These are phyloP conservation scores for Lepidocyrtoides sp. DNA, from an alignment of 2,888 invertebrate species.

Conservation along the genomic window DNA sequence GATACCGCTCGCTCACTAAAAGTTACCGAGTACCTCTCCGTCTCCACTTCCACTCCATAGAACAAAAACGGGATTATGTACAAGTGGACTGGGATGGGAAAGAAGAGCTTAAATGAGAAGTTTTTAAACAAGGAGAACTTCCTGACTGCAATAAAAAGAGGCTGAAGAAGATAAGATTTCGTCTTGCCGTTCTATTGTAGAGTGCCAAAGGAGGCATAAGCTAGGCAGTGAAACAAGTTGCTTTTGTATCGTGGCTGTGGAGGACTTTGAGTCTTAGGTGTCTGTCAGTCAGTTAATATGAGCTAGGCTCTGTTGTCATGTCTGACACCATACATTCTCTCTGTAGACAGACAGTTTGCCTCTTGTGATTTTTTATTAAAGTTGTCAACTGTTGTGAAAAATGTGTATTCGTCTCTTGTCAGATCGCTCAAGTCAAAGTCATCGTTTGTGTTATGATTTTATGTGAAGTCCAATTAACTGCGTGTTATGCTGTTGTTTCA, in stretches of 20 bases:
- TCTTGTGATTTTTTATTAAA: conserved; percentile 22
- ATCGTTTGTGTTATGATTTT: not conserved
- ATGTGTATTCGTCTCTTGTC: not conserved
- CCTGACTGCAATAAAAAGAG: conserved; percentile 31
- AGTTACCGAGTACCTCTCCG: conserved; percentile 24
- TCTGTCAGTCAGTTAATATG: conserved; percentile 24
- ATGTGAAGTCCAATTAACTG: conserved; percentile 1
- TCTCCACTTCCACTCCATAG: not conserved
- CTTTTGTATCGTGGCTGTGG: not conserved
- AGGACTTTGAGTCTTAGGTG: not conserved
- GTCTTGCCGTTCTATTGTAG: not conserved
- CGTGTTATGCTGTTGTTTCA: not conserved
- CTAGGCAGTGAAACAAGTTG: conserved; percentile 59
- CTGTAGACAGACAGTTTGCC: not conserved
- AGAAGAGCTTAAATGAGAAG: conserved; percentile 36
- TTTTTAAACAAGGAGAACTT: conserved; percentile 37
- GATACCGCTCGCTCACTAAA: conserved; percentile 59
- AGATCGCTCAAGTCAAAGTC: conserved; percentile 1
- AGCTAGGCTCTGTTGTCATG: not conserved
- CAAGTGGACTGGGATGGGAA: not conserved
- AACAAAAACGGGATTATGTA: not conserved
- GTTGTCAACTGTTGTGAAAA: conserved; percentile 36
- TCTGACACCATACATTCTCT: not conserved
- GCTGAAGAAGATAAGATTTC: conserved; percentile 39
- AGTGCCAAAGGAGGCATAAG: not conserved